A percentile compares a stretch with the other conserved stretches of the same genome.
These are phyloP conservation scores for Bilobella aurantiaca DNA, from an alignment of 1,140 invertebrate genomes.

Conservation along the genomic window DNA sequence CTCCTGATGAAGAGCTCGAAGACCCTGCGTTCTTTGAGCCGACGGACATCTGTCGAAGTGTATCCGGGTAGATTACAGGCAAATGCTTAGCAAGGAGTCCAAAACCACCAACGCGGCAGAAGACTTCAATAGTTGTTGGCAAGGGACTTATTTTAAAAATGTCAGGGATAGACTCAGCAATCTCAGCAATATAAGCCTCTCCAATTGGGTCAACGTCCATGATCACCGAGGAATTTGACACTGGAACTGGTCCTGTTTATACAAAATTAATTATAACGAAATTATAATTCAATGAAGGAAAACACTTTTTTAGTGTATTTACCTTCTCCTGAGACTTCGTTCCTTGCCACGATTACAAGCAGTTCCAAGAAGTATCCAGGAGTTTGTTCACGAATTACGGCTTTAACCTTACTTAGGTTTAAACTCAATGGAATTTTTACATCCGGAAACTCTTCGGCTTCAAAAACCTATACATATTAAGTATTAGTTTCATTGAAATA, in stretches of 20 bases:
- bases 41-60: slow-evolving; percentile 43
- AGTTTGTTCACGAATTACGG: slow-evolving; percentile 26
- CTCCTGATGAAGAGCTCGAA: background rate
- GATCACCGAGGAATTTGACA: background rate
- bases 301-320: background rate
- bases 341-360: slow-evolving; percentile 20
- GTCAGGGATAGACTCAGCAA: too few species aligned
- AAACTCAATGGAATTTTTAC: slow-evolving; percentile 22
- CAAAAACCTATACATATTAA: slow-evolving; percentile 19
- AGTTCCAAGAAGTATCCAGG: slow-evolving; percentile 26
- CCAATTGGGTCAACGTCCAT: too few species aligned
- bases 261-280: background rate
- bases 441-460: slow-evolving; percentile 32
- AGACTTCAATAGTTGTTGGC: slow-evolving; percentile 63
- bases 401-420: slow-evolving; percentile 21
- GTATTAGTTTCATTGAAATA: background rate
- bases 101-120: slow-evolving; percentile 73
- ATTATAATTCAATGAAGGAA: background rate
- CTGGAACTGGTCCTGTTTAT: slow-evolving; percentile 7
- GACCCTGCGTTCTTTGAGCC: slow-evolving; percentile 17
- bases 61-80: slow-evolving; percentile 73
- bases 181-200: too few species aligned
- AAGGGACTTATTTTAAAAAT: slow-evolving; percentile 38
- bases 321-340: slow-evolving; percentile 8
- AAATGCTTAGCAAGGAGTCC: slow-evolving; percentile 74